A percentile compares a stretch with the other conserved stretches of the same genome.
These are phyloP conservation scores for Pseudois nayaur DNA, from an alignment of 2,113 vertebrate species.

Conservation along the genomic window DNA sequence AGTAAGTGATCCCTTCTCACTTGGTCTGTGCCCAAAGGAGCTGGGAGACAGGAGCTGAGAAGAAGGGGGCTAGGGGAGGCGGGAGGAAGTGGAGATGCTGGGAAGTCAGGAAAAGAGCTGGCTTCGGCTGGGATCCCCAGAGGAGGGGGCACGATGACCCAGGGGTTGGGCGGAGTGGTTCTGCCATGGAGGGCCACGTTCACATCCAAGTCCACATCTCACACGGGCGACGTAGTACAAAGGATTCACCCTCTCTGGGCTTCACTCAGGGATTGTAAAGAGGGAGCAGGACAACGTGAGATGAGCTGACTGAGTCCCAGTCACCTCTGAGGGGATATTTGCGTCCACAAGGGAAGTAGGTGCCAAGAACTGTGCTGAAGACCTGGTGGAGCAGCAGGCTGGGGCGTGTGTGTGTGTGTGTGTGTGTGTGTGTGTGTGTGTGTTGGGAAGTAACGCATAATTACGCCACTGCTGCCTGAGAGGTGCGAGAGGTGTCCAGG, in stretches of 20 bases:
- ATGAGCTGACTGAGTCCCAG: not conserved
- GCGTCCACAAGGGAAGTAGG: not conserved
- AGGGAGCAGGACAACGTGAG: too few species aligned
- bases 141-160: not conserved
- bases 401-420: fast-evolving
- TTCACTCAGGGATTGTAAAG: not conserved
- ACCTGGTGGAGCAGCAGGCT: not conserved
- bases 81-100: too few species aligned
- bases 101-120: not conserved
- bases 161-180: fast-evolving
- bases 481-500: not conserved
- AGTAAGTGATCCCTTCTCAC: not conserved
- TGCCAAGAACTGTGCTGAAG: not conserved
- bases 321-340: not conserved
- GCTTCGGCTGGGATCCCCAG: too few species aligned
- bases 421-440: too few species aligned
- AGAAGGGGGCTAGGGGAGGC: too few species aligned
- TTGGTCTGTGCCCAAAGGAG: not conserved
- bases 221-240: fast-evolving
- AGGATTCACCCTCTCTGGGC: not conserved
- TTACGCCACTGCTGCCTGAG: not conserved
- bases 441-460: not conserved
- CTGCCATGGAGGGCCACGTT: not conserved
- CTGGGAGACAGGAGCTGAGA: not conserved
- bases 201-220: not conserved